These are phyloP conservation scores for Chloromyia formosa DNA, from an alignment of 2,888 invertebrate species.

Conservation along the genomic window DNA sequence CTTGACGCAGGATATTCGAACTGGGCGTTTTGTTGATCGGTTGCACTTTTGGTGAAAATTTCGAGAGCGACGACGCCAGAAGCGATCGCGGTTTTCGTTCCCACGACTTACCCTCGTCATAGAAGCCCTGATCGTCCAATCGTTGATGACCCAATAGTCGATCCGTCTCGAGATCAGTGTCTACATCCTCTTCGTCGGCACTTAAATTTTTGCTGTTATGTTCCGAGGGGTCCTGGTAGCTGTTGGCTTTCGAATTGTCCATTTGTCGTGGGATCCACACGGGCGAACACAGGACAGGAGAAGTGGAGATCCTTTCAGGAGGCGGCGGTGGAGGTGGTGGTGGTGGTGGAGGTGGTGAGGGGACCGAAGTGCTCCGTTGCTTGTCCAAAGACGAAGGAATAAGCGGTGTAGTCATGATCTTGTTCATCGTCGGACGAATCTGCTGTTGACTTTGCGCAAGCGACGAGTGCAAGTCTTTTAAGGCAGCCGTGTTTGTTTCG, in stretches of 20 bases:
- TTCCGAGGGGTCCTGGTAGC: constrained; percentile 67
- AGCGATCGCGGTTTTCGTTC: constrained; percentile 60
- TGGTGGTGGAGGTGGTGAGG: constrained; percentile 50
- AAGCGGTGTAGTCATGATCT: constrained; percentile 3
- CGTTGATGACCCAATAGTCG: constrained; percentile 92
- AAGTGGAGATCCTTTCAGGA: constrained; percentile 64
- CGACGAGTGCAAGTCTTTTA: constrained; percentile 80
- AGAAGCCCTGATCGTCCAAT: constrained; percentile 92
- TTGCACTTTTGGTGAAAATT: constrained; percentile 63
- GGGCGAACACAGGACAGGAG: constrained; percentile 69
- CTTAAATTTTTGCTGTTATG: constrained; percentile 72
- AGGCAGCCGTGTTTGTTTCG: constrained; percentile 65
- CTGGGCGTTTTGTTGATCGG: constrained; percentile 56
- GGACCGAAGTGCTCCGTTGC: constrained; percentile 44
- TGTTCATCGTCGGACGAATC: constrained; percentile 24
- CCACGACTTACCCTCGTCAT: constrained; percentile 76
- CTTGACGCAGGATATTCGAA: constrained; percentile 56
- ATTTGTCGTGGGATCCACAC: constrained; percentile 76
- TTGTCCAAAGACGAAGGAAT: background rate
- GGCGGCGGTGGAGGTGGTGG: constrained; percentile 59
- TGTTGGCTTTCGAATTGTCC: constrained; percentile 52
- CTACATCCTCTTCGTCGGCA: constrained; percentile 82
- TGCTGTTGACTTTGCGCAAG: constrained; percentile 62
- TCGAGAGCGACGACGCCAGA: constrained; percentile 59
- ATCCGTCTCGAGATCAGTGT: constrained; percentile 98